Base-by-base conservation (phyloP, 2,113 vertebrate species). In the Mustela nigripes region DNA sequence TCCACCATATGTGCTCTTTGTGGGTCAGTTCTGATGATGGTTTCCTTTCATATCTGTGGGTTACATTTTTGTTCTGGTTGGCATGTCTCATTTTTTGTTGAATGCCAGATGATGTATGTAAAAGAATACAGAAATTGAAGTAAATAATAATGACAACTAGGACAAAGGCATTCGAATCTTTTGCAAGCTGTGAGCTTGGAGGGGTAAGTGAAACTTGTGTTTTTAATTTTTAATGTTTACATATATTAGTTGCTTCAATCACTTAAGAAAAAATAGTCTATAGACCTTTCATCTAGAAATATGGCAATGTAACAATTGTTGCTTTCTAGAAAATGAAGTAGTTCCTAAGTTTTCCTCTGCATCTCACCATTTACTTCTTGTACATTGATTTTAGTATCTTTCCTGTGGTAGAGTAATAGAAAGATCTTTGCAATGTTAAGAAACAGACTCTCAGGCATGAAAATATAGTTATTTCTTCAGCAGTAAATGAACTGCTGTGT, bases 381-480 rank as follows among this genome's bases (percentile, higher is more conserved):
- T 36, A 62, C 15, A 67, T 18, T 65, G 45, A 74, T 65, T 91
- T 86, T 22, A 65, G 39, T 26, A 76, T 90, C 24, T 95, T 82
- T 93, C 24, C 42, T 83, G 1, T 62, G 28, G 4, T 26, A 87
- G 11, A 80, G 6, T 90, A 82, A 36, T 89, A 86, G 36, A 22
- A 92, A 60, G n/a, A 58, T 39, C 3, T 96, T 95, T 91, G 22
- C 60, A 93, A 48, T 48, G 76, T 85, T 93, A 79, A 94, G 39
- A 78, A 71, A n/a, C 89, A 18, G 5, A 28, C 14, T 67, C 6
- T 42, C 7, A 48, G 63, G 6, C 8, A 42, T 67, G 63, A 87
- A 67, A 69, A 36, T 85, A 31, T 19, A 63, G 79, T 89, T 89
- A 83, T 6, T 60, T 83, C 63, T 63, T 86, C 24, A 86, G 6